Evolutionary conservation across 2,888 invertebrate species (phyloP).

Genomic region (Phlogophora meticulosa): DNA sequence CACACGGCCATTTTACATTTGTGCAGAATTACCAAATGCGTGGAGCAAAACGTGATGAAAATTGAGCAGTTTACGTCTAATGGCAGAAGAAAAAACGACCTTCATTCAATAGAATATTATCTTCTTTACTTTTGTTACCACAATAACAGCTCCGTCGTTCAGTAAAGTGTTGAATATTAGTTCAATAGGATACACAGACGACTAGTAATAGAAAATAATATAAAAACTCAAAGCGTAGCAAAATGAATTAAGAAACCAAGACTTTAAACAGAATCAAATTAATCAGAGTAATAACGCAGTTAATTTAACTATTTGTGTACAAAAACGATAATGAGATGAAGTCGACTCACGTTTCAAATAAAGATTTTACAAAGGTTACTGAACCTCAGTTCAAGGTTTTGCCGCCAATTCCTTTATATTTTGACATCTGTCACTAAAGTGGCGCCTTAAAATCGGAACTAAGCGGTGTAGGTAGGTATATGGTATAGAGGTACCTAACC

Average conservation of each 20-base stretch:
- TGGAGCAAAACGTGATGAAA: constrained; percentile 30
- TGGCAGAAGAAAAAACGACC: constrained; percentile 44
- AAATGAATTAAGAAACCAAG: not conserved
- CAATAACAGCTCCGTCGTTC: constrained; percentile 1
- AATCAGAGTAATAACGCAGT: not conserved
- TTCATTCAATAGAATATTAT: constrained; percentile 38
- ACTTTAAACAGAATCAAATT: not conserved
- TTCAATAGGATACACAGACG: constrained; percentile 16
- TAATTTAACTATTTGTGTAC: constrained; percentile 3
- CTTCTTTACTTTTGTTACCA: constrained; percentile 8
- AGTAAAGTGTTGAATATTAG: constrained; percentile 18
- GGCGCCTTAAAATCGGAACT: constrained; percentile 8
- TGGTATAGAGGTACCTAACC: too few relatives aligned
- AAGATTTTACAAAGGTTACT: constrained; percentile 8
- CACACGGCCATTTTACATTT: not conserved
- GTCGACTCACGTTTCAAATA: not conserved
- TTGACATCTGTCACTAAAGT: constrained; percentile 29
- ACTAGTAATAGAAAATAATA: not conserved
- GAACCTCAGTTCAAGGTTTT: constrained; percentile 25
- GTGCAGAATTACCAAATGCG: constrained; percentile 11
- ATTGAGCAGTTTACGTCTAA: constrained; percentile 30
- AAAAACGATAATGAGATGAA: not conserved
- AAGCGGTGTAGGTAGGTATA: not conserved
- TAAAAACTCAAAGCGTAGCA: not conserved
- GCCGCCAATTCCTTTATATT: constrained; percentile 21